Evolutionary conservation across 2,888 invertebrate species (phyloP).

Genomic region (Drosophila borborema): DNA sequence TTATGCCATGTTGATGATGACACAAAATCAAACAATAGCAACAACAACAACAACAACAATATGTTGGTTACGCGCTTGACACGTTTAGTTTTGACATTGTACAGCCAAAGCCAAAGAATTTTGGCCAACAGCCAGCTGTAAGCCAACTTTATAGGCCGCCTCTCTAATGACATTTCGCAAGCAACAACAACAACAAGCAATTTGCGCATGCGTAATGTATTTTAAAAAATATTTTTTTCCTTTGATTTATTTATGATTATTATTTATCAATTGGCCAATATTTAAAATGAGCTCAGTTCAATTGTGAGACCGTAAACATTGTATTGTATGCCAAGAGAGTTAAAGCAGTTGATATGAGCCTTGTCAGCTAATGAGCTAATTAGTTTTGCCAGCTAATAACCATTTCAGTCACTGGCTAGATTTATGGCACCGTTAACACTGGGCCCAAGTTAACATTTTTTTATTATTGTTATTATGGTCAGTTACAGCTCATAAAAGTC

Average conservation of each 20-base stretch:
- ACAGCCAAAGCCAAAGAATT: constrained; percentile 72
- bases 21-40: constrained; percentile 40
- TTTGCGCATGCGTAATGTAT: constrained; percentile 69
- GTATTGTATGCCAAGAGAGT: constrained; percentile 41
- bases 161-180: constrained; percentile 54
- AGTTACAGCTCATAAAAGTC: constrained; percentile 4
- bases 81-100: constrained; percentile 78
- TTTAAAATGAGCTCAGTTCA: constrained; percentile 44
- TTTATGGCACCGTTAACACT: constrained; percentile 47
- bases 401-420: constrained; percentile 15
- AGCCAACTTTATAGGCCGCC: neutral
- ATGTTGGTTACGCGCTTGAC: constrained; percentile 52
- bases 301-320: constrained; percentile 14
- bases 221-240: constrained; percentile 22
- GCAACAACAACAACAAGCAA: constrained; percentile 23
- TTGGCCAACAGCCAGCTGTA: constrained; percentile 46
- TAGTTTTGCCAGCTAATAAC: constrained; percentile 39
- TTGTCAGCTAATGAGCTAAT: constrained; percentile 49
- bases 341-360: constrained; percentile 27
- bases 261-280: constrained; percentile 45
- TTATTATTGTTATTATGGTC: neutral
- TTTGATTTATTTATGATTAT: constrained; percentile 11
- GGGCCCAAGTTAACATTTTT: neutral
- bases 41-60: neutral
- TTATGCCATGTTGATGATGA: constrained; percentile 52